These are phyloP conservation scores for Channa striata DNA, from an alignment of 2,797 vertebrate genomes.

Conservation along the genomic window DNA sequence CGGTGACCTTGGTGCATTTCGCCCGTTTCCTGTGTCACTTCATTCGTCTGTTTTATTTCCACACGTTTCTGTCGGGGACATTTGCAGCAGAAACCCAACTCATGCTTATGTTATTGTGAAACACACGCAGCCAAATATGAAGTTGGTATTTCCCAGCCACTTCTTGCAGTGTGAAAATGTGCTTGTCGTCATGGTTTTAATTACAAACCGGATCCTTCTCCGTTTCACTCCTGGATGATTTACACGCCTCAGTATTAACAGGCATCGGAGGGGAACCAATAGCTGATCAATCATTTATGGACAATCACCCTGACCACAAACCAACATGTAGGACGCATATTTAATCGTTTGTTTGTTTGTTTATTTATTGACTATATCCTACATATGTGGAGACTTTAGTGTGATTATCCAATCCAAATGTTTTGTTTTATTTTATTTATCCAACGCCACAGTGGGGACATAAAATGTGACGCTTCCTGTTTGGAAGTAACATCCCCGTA, in stretches of 20 bases:
- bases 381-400: too few species aligned
- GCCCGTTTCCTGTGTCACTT: slow-evolving; percentile 9
- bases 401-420: not conserved
- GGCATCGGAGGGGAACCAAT: slow-evolving; percentile 19
- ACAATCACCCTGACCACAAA: slow-evolving; percentile 21
- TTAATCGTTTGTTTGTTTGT: not conserved
- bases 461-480: too few species aligned
- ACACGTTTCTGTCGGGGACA: slow-evolving; percentile 27
- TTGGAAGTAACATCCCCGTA: not conserved
- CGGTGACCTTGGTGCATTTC: slow-evolving; percentile 53
- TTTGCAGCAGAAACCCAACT: slow-evolving; percentile 18
- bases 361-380: too few species aligned
- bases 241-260: slow-evolving; percentile 8
- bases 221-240: slow-evolving; percentile 20
- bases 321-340: not conserved
- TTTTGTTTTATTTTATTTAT: not conserved
- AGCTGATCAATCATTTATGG: slow-evolving; percentile 43
- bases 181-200: slow-evolving; percentile 29
- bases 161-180: not conserved
- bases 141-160: slow-evolving; percentile 21
- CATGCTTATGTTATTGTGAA: slow-evolving; percentile 13
- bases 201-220: slow-evolving; percentile 15
- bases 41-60: slow-evolving; percentile 32
- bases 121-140: slow-evolving; percentile 1
- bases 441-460: not conserved